Percentiles rank a stretch among this genome's conserved stretches.
phyloP scores from a whole-genome alignment of 2,113 vertebrate species.

The Petrocephalus zakoni region DNA sequence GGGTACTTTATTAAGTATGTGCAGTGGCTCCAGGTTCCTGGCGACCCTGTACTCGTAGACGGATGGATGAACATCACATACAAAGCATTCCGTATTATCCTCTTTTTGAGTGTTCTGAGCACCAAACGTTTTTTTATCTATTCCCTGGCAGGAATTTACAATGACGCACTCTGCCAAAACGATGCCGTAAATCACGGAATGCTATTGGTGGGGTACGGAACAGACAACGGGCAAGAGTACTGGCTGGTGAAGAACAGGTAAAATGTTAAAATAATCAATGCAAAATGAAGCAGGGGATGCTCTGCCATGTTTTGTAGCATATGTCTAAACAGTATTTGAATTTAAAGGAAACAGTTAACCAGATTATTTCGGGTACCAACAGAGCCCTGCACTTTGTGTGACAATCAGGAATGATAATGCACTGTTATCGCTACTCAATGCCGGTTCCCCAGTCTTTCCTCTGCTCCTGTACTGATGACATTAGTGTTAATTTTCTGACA shows the following conservation, averaged over 20 bases:
- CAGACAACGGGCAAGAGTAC: conserved; percentile 51
- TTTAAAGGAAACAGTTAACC: too few species aligned
- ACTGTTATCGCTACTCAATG: neutral
- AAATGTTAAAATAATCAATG: too few species aligned
- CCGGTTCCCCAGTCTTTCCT: neutral
- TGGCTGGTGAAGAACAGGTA: conserved; percentile 66
- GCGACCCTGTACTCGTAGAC: neutral
- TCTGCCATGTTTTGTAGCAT: too few species aligned
- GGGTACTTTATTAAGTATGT: conserved; percentile 41
- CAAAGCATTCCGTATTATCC: too few species aligned
- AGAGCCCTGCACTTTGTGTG: neutral
- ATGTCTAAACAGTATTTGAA: too few species aligned
- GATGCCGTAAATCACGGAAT: conserved; percentile 38
- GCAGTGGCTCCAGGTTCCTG: conserved; percentile 25
- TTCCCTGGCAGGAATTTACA: too few species aligned
- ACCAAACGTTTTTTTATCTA: too few species aligned
- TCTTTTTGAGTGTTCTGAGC: too few species aligned
- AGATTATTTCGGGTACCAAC: too few species aligned
- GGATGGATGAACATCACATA: too few species aligned
- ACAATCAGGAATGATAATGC: neutral
- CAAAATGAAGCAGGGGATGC: too few species aligned
- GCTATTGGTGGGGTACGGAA: conserved; percentile 54
- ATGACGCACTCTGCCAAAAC: too few species aligned
- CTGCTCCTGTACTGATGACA: neutral
- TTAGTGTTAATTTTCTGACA: neutral